Evolutionary conservation across 2,113 vertebrate species (phyloP).

Genomic region (Microtus oregoni): DNA sequence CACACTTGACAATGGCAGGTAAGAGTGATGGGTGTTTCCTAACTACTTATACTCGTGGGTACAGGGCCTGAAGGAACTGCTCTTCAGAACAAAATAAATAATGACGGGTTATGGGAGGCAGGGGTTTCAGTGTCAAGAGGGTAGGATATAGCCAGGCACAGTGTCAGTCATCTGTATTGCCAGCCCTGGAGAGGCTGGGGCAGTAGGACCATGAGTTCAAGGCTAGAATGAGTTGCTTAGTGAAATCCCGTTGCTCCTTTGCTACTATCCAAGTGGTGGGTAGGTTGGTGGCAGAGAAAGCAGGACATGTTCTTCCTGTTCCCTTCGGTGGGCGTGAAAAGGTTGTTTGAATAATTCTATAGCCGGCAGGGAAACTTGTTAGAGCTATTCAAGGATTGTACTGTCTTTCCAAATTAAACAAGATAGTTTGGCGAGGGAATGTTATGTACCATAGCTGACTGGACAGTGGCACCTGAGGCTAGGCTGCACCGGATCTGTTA

Average conservation of each 20-base stretch:
- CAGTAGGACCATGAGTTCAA: neutral
- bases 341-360: conserved; percentile 13
- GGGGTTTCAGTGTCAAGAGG: neutral
- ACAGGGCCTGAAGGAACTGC: neutral
- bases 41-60: neutral
- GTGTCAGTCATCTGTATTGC: neutral
- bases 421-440: neutral
- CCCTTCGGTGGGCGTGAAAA: neutral
- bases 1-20: neutral
- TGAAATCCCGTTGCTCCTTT: neutral
- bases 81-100: neutral
- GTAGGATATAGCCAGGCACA: neutral
- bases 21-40: neutral
- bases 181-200: neutral
- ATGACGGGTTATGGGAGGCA: neutral
- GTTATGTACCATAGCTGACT: neutral
- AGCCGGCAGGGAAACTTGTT: neutral
- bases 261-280: neutral
- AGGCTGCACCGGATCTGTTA: neutral
- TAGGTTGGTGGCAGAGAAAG: neutral
- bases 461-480: neutral
- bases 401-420: conserved; percentile 2
- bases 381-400: neutral
- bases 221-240: neutral
- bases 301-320: neutral